phyloP scores from a whole-genome alignment of 2,888 invertebrate species.

The Netelia virgata region DNA sequence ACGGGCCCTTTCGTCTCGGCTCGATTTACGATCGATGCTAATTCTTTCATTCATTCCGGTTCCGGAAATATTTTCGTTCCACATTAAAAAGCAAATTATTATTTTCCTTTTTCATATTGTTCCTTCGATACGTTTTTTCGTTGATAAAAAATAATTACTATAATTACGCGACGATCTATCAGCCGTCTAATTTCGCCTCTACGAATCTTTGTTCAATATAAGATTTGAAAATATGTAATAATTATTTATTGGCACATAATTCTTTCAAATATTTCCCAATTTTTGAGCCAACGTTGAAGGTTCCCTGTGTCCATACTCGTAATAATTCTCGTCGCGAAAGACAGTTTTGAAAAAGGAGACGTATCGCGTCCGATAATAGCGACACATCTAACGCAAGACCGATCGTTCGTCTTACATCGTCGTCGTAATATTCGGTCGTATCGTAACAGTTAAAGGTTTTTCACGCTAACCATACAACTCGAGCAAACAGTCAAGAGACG shows the following conservation, averaged over 20 bases:
- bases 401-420: no score
- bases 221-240: no score
- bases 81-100: no score
- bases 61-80: no score
- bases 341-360: constrained; percentile 3
- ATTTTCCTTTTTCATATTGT: no score
- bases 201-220: no score
- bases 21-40: background rate
- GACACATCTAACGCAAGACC: constrained; percentile 21
- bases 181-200: background rate
- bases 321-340: constrained; percentile 25
- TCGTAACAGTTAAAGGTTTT: background rate
- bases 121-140: background rate
- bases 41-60: background rate
- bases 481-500: background rate
- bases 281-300: background rate
- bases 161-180: no score
- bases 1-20: no score
- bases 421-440: constrained; percentile 17
- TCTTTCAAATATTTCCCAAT: background rate
- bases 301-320: background rate
- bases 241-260: no score
- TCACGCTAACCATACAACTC: background rate
- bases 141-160: background rate
- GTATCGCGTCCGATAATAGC: constrained; percentile 33